A percentile compares a stretch with the other conserved stretches of the same genome.
phyloP scores from a whole-genome alignment of 1,140 invertebrate genomes.

The Drosophila oshimai region DNA sequence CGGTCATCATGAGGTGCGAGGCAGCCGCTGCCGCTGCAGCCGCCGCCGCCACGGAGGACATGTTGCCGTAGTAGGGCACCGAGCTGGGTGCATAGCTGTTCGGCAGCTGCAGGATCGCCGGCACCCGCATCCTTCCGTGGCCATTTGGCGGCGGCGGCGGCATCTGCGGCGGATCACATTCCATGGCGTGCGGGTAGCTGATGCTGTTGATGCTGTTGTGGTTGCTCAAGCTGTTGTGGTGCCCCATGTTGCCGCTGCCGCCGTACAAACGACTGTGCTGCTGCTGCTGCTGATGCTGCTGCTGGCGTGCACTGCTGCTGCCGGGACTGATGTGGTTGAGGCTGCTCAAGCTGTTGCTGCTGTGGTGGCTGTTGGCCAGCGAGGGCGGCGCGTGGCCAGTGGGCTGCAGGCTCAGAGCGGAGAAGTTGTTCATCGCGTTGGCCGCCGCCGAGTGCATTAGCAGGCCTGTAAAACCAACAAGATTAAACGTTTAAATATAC shows the following conservation, averaged over 20 bases:
- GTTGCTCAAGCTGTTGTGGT: conserved; percentile 1
- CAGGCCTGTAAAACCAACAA: conserved; percentile 47
- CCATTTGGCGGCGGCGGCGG: conserved; percentile 50
- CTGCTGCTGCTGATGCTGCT: conserved; percentile 7
- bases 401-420: conserved; percentile 56
- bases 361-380: conserved; percentile 9
- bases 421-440: conserved; percentile 67
- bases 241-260: conserved; percentile 19
- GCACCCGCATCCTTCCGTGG: conserved; percentile 54
- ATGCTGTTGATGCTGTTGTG: conserved; percentile 36
- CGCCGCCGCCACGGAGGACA: conserved; percentile 44
- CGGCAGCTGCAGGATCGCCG: conserved; percentile 32
- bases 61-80: conserved; percentile 48
- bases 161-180: conserved; percentile 78
- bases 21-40: conserved; percentile 58
- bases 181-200: conserved; percentile 80
- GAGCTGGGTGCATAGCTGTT: conserved; percentile 45
- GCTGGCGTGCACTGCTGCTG: background rate
- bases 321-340: conserved; percentile 53
- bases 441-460: conserved; percentile 61
- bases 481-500: background rate
- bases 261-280: conserved; percentile 3
- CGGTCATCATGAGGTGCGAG: conserved; percentile 80
- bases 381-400: conserved; percentile 19
- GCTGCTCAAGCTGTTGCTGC: conserved; percentile 61